Evolutionary conservation across 1,140 invertebrate genomes (phyloP).

Genomic region (Zaprionus nigranus): DNA sequence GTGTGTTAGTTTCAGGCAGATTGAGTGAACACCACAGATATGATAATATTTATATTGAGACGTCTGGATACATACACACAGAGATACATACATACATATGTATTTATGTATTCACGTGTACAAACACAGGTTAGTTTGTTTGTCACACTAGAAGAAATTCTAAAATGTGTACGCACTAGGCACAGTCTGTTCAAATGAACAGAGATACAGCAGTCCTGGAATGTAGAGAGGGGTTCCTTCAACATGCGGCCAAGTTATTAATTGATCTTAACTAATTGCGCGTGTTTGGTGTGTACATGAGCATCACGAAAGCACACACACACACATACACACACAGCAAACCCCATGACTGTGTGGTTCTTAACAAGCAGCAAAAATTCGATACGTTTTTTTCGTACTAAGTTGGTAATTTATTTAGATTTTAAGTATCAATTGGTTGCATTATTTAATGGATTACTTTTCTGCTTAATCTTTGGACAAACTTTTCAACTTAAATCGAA

Average conservation of each 20-base stretch:
- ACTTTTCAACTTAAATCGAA: slow-evolving; percentile 63
- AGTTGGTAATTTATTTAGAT: slow-evolving; percentile 48
- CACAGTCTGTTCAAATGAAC: slow-evolving; percentile 23
- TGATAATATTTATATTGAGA: background rate
- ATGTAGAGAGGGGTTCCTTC: slow-evolving; percentile 23
- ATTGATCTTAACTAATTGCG: slow-evolving; percentile 83
- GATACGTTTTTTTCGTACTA: slow-evolving; percentile 32
- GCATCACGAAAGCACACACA: slow-evolving; percentile 30
- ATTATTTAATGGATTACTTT: slow-evolving; percentile 30
- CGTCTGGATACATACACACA: background rate
- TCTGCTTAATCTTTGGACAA: slow-evolving; percentile 56
- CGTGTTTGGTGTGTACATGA: slow-evolving; percentile 66
- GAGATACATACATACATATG: slow-evolving; percentile 7
- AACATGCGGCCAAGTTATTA: slow-evolving; percentile 84
- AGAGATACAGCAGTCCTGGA: slow-evolving; percentile 3
- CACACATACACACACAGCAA: slow-evolving; percentile 21
- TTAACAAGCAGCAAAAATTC: background rate
- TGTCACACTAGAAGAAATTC: slow-evolving; percentile 39
- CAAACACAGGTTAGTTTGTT: background rate
- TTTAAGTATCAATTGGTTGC: slow-evolving; percentile 52
- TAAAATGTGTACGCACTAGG: slow-evolving; percentile 61
- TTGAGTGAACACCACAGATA: background rate
- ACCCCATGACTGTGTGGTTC: slow-evolving; percentile 37
- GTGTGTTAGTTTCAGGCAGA: background rate
- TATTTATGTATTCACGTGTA: background rate